Percentiles rank a stretch among this genome's conserved stretches.
Conservation (phyloP, 2,113 vertebrate species). For the Engystomops pustulosus region DNA sequence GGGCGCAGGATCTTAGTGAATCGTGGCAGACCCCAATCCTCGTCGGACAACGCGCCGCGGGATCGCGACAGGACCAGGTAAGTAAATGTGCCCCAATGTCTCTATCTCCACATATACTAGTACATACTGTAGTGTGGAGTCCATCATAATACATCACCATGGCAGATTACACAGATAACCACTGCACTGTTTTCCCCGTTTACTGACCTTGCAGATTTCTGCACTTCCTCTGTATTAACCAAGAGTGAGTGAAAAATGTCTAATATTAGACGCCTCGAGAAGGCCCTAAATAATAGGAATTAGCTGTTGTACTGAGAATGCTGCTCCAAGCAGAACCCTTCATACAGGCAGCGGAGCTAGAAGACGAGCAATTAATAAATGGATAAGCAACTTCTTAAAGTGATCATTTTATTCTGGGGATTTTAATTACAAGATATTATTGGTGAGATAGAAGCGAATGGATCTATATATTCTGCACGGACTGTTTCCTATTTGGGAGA, state of each 20-base stretch:
- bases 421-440: background rate
- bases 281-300: slow-evolving; percentile 8
- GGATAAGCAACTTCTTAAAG: no score
- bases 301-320: background rate
- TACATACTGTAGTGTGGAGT: background rate
- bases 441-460: background rate
- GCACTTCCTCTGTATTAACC: slow-evolving; percentile 12
- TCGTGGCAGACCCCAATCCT: no score
- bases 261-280: slow-evolving; percentile 3
- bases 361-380: no score
- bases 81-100: no score
- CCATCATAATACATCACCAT: background rate
- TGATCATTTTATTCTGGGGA: background rate
- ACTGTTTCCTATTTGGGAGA: no score
- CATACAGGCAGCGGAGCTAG: no score
- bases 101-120: no score
- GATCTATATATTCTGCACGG: no score
- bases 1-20: no score
- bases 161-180: slow-evolving; percentile 17
- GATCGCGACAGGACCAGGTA: no score
- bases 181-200: background rate
- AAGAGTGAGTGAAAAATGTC: slow-evolving; percentile 22
- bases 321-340: no score
- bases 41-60: no score
- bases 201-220: slow-evolving; percentile 24